These are phyloP conservation scores for Lepus europaeus DNA, from an alignment of 2,113 vertebrate species.

Conservation along the genomic window DNA sequence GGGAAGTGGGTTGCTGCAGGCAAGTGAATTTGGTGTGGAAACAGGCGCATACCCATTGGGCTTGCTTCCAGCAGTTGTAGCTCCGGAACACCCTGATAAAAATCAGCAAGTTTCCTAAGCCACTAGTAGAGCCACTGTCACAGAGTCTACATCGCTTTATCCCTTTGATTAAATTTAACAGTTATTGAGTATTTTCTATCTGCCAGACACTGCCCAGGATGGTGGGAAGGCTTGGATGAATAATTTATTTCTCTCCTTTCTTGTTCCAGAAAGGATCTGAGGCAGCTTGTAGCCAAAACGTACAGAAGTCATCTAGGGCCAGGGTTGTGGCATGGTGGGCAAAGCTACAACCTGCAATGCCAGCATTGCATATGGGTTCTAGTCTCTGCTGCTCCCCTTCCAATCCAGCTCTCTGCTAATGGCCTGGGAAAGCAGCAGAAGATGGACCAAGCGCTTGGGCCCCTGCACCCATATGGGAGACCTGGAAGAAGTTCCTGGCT, in stretches of 20 bases:
- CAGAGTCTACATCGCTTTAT: slow-evolving; percentile 36
- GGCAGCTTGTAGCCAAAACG: slow-evolving; percentile 56
- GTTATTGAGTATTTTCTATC: slow-evolving; percentile 46
- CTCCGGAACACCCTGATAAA: neutral
- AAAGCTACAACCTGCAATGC: no score
- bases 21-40: slow-evolving; percentile 1
- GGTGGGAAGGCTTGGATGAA: slow-evolving; percentile 54
- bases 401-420: no score
- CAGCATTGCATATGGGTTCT: no score
- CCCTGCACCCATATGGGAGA: no score
- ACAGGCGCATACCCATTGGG: neutral
- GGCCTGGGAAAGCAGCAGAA: no score
- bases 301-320: slow-evolving; percentile 28
- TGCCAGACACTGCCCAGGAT: slow-evolving; percentile 46
- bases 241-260: slow-evolving; percentile 64
- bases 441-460: no score
- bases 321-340: neutral
- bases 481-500: no score
- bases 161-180: slow-evolving; percentile 71
- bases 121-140: neutral
- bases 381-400: no score
- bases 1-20: neutral
- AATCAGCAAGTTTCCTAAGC: neutral
- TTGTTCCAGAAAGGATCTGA: slow-evolving; percentile 60
- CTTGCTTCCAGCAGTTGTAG: neutral